Base-by-base conservation (phyloP, 2,797 vertebrate species). In the Alcedo atthis region DNA sequence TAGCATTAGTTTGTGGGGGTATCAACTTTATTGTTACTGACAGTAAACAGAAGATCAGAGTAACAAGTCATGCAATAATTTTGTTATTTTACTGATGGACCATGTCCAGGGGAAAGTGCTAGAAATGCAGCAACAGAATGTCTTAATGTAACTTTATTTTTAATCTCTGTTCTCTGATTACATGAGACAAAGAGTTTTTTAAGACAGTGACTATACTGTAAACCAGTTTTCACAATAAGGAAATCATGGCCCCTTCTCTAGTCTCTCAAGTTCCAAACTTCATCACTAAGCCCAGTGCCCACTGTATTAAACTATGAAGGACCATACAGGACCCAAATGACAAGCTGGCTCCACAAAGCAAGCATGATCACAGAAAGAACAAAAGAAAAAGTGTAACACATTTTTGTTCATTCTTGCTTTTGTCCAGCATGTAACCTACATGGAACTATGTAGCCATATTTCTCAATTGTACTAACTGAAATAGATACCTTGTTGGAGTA, bases 401-500 rank as follows among this genome's bases (percentile, higher is more conserved):
- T 51, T 73, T 73, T 43, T 85, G 57, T 74, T 91, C 3, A 2
- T 64, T 78, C 54, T 57, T 87, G 80, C 42, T 43, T 77, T 67
- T 89, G 26, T 32, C 42, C 49, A 68, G 46, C 12, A 10, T 10
- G 8, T 76, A 68, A 74, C 30, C 12, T 67, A 30, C 20, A 42
- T 20, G 64, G 51, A 69, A 15, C 42, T 67, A 8, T 0, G 1
- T n/a, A 49, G 33, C 33, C 1, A 0, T 61, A 45, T 61, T 81
- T 75, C 58, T 83, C 49, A 68, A 2, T 15, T 82, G 67, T 30
- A 35, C 33, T 66, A 68, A 81, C 42, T 71, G 75, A 74, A 74
- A 21, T 21, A 73, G 43, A 40, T 54, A 26, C 13, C 57, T 81
- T 48, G 18, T 48, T 83, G 51, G 53, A 85, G 32, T 86, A 73